Percentiles rank a stretch among this genome's conserved stretches.
These are phyloP conservation scores for Cygnus buccinator DNA, from an alignment of 2,113 vertebrate species.

Conservation along the genomic window DNA sequence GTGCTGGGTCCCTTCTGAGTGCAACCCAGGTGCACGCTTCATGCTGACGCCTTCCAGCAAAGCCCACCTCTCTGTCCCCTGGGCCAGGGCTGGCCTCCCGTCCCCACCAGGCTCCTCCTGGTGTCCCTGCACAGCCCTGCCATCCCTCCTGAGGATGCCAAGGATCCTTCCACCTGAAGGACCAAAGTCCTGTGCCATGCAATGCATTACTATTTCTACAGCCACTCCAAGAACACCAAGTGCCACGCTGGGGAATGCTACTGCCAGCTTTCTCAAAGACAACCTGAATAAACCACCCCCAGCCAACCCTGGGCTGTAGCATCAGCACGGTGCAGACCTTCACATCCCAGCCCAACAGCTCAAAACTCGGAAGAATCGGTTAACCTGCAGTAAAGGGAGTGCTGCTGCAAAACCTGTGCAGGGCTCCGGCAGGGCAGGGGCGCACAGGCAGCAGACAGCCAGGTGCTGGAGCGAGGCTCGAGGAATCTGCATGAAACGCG, in stretches of 20 bases:
- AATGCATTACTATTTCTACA: no score
- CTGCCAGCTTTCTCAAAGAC: fast-evolving
- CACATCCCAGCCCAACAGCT: background rate
- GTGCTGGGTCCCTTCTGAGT: background rate
- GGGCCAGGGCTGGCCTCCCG: background rate
- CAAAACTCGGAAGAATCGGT: background rate
- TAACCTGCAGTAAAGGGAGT: fast-evolving
- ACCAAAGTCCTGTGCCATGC: background rate
- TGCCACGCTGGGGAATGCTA: fast-evolving
- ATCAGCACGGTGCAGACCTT: fast-evolving
- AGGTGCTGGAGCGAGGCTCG: background rate
- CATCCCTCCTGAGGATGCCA: no score
- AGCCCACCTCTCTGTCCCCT: no score
- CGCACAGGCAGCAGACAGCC: background rate
- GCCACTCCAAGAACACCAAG: background rate
- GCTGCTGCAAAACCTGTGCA: background rate
- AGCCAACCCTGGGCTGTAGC: fast-evolving
- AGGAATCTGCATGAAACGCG: background rate
- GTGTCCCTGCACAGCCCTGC: background rate
- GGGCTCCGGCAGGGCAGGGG: no score
- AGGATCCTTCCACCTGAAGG: background rate
- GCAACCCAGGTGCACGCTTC: background rate
- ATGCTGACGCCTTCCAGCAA: background rate
- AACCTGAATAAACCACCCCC: background rate
- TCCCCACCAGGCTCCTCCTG: background rate